A percentile compares a stretch with the other conserved stretches of the same genome.
Conservation (phyloP, 1,140 invertebrate species). For the Euwallacea fornicatus region DNA sequence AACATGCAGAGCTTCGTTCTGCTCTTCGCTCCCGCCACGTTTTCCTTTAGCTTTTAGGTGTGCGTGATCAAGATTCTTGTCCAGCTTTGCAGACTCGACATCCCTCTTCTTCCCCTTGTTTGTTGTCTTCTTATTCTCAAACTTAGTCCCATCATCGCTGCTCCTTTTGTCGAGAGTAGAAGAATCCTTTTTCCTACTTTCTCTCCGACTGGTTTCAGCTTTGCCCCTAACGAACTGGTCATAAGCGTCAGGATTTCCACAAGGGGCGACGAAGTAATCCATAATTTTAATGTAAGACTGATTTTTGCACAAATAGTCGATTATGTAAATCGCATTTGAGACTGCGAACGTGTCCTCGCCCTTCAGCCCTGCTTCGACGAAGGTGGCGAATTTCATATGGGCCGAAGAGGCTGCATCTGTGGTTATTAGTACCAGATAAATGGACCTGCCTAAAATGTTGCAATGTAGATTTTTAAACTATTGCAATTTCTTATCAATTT, state of each 20-base stretch:
- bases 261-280: slow-evolving; percentile 41
- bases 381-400: slow-evolving; percentile 26
- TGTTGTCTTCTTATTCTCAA: not conserved
- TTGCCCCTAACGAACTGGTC: slow-evolving; percentile 23
- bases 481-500: not conserved
- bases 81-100: not conserved
- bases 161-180: not conserved
- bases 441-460: slow-evolving; percentile 29
- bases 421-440: slow-evolving; percentile 37
- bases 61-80: too few relatives aligned
- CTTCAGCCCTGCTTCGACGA: slow-evolving; percentile 42
- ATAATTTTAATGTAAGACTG: slow-evolving; percentile 29
- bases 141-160: not conserved
- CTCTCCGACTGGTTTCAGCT: not conserved
- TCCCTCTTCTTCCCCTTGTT: not conserved
- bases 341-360: slow-evolving; percentile 37
- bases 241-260: slow-evolving; percentile 43
- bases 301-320: slow-evolving; percentile 39
- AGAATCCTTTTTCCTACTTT: slow-evolving; percentile 6
- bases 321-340: slow-evolving; percentile 38
- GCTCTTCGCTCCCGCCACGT: not conserved
- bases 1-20: not conserved
- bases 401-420: not conserved
- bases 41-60: not conserved
- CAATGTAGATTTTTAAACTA: not conserved